Base-by-base conservation (phyloP, 2,113 vertebrate genomes). In the Orthonyx spaldingii region DNA sequence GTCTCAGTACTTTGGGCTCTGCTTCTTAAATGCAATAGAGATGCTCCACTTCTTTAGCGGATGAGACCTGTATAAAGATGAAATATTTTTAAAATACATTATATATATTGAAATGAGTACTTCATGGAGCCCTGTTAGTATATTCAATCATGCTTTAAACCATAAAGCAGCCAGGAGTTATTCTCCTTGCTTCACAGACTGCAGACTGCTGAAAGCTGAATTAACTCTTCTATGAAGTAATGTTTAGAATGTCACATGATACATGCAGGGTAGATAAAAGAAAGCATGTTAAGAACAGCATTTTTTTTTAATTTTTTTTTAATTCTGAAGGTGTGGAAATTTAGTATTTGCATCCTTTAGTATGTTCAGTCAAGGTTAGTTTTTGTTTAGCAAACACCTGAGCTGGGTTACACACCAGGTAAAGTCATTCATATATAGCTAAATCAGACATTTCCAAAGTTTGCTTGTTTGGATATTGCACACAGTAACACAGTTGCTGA, bases 51-150 rank as follows among this genome's bases (percentile, higher is more conserved):
- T 74, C 79, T 50, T 93, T 77, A 76, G 52, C 88, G 32, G 33
- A 90, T 75, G 33, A 94, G 56, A 89, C 42, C 59, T 52, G 22
- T 79, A 52, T 1, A 84, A 77, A 81, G 26, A 84, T 79, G 33
- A 87, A 94, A 64, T 80, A 91, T 90, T 96, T 90, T 2, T 8
- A 81, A 91, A 95, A 96, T 76, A 46, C n/a, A 87, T 47, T 95
- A 81, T 11, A 93, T 69, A 90, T 90, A 95, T 89, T 95, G 77
- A 86, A 94, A 94, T 83, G 81, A 96, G 90, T 90, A 95, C 75
- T 96, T 95, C 80, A 74, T 12, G 53, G 86, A 97, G 50, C 33
- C 69, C 90, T 97, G 96, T 97, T 74, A 91, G 85, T 94, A 68
- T 87, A 69, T 63, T 90, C 93, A 85, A 81, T 95, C 91, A 94